Evolutionary conservation across 2,888 invertebrate genomes (phyloP).

Genomic region (Pachycephus smyrnensis): DNA sequence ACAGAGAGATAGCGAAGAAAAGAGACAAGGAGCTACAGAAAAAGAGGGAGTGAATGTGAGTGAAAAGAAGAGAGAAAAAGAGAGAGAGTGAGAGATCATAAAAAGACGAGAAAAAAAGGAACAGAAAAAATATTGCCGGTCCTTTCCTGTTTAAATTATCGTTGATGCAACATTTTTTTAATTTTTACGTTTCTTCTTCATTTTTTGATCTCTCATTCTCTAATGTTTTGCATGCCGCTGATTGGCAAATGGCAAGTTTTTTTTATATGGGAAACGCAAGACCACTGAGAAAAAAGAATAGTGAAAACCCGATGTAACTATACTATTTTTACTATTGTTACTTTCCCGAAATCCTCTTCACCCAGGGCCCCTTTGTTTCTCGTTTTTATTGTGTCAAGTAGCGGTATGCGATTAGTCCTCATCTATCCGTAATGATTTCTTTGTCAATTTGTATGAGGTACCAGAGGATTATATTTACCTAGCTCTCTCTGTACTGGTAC

Average conservation of each 20-base stretch:
- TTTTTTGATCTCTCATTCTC: no score
- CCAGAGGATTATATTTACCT: constrained; percentile 38
- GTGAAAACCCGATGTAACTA: neutral
- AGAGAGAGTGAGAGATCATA: no score
- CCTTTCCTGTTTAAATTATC: no score
- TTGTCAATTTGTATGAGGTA: constrained; percentile 15
- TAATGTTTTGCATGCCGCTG: no score
- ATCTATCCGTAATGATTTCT: neutral
- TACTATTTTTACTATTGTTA: neutral
- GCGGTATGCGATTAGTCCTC: neutral
- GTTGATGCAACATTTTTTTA: no score
- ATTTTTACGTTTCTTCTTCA: no score
- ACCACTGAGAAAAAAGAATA: neutral
- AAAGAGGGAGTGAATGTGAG: no score
- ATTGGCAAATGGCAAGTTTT: neutral
- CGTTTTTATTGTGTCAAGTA: neutral
- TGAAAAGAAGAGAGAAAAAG: no score
- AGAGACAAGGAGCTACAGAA: no score
- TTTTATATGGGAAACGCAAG: neutral
- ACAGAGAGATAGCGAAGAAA: no score
- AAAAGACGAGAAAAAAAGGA: no score
- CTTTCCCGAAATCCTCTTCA: neutral
- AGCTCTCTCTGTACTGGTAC: constrained; percentile 16
- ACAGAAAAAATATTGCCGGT: no score
- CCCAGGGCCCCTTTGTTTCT: neutral